Evolutionary conservation across 2,797 vertebrate species (phyloP), one percentile per base, ranked within the genome.

Genomic region (Xenops minutus): DNA sequence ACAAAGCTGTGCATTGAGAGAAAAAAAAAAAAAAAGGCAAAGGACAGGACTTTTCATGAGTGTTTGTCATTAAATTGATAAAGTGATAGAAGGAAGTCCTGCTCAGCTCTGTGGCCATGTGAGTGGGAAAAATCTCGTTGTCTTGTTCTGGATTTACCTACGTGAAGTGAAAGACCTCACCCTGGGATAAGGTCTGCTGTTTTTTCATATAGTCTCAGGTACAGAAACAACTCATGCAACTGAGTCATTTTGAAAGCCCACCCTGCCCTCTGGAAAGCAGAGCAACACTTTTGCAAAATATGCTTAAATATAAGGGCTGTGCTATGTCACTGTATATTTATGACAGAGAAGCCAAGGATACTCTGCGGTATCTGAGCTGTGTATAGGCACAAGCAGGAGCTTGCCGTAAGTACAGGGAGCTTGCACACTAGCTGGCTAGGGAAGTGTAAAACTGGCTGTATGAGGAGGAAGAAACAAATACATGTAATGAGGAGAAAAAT

Each of bases 51-150:
- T 89, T 69, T 9, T n/a, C 13, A 4, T 34, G 20, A 41, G 10
- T 19, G 8, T 46, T 54, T 81, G 36, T 15, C 52, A 43, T 55
- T 37, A 49, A 27, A 58, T 24, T 32, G 20, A 55, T 24, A 27
- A 62, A 81, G 13, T 22, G 69, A 44, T 14, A 74, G 41, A 63
- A 66, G 22, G 6, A 64, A 1, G 5, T n/a, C 51, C 23, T 88
- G 14, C 37, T 81, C 19, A 63, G 16, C 15, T 43, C 27, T 8
- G 2, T 44, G 56, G 30, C 22, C 5, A 0, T 1, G 3, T 6
- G 12, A 79, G 15, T 36, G 9, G 32, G 61, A 92, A 93, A 93
- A 83, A 49, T 44, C 43, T 37, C 15, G 18, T 32, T 61, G 15
- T 1, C 0, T 12, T 73, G 7, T 21, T 76, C 26, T 69, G 51